Evolutionary conservation across 1,140 invertebrate genomes (phyloP), one percentile per base, ranked within the genome.

Genomic region (Chlorops oryzae): DNA sequence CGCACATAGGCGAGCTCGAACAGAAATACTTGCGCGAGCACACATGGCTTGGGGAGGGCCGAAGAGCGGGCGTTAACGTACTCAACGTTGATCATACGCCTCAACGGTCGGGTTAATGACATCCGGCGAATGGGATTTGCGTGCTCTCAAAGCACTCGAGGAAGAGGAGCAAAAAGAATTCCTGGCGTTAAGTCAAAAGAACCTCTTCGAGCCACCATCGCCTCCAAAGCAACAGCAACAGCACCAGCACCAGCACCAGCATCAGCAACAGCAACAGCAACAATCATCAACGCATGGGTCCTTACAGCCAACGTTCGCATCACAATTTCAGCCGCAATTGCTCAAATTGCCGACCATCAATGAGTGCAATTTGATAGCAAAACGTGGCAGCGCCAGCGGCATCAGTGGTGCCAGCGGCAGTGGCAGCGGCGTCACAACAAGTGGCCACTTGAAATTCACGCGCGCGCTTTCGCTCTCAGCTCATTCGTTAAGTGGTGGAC

Each of bases 51-150:
- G n/a, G n/a, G n/a, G n/a, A n/a, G n/a, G n/a, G n/a, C n/a, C n/a
- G n/a, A n/a, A n/a, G n/a, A n/a, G n/a, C n/a, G n/a, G n/a, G n/a
- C n/a, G n/a, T n/a, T n/a, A n/a, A n/a, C n/a, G n/a, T n/a, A n/a
- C n/a, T n/a, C n/a, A n/a, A n/a, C n/a, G n/a, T n/a, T n/a, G n/a
- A n/a, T n/a, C n/a, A n/a, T n/a, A n/a, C n/a, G n/a, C n/a, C n/a
- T n/a, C n/a, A n/a, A n/a, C n/a, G n/a, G n/a, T 15, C 28, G 28
- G 9, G 28, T 32, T 24, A 15, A 71, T 71, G 68, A 59, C 65
- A 37, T 70, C 67, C 38, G 68, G 65, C 24, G 68, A 71, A 51
- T 70, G 68, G 68, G 68, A 71, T 55, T 52, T 71, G 46, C 57
- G 59, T 46, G 68, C 68, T 52, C 59, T 71, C 0, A 68, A 71